Base-by-base conservation (phyloP, 1,140 invertebrate genomes). In the Rhyacophila brunnea region DNA sequence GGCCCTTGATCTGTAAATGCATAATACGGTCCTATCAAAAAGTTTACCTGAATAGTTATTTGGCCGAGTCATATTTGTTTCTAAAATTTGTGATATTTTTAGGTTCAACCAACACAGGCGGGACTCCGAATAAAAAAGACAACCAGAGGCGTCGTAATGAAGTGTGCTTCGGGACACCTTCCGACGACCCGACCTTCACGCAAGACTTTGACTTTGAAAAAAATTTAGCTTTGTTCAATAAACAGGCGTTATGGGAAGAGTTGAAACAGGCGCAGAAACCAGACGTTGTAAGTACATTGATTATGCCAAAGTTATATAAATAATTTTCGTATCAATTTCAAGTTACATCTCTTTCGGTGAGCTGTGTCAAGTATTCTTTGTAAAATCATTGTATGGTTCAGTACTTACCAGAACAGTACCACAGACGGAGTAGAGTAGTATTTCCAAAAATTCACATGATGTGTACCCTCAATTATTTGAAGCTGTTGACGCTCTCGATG, bases 161-260 rank as follows among this genome's bases (percentile, higher is more conserved):
- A 66, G 78, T 74, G 19, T 81, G 79, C 69, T 84, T 83, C 70
- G 80, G 80, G 6, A 74, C 74, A 0, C 71, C 77, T n/a, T 69
- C 77, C 1, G 78, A 81, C 50, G 74, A 79, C 57, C 74, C 72
- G 6, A 73, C 80, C 10, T 68, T 79, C 36, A 73, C 80, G 58
- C 83, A 91, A 69, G 91, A 93, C 65, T 96, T 95, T 82, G 93
- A 95, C 81, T 95, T 96, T 83, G 92, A 95, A 72, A 93, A 92
- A 61, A 95, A 95, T 80, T 78, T 95, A 14, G 91, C 92, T 9
- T 75, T 96, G 18, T 95, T 95, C 77, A 89, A 95, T 75, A 96
- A 96, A 77, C 83, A 87, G 73, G 87, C 86, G 40, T 78, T 84
- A 57, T 88, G 86, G 84, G 86, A 92, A 67, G 83, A 90, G 73